Percentiles rank a stretch among this genome's conserved stretches.
Conservation (phyloP, 2,113 vertebrate genomes). For the Theropithecus gelada region DNA sequence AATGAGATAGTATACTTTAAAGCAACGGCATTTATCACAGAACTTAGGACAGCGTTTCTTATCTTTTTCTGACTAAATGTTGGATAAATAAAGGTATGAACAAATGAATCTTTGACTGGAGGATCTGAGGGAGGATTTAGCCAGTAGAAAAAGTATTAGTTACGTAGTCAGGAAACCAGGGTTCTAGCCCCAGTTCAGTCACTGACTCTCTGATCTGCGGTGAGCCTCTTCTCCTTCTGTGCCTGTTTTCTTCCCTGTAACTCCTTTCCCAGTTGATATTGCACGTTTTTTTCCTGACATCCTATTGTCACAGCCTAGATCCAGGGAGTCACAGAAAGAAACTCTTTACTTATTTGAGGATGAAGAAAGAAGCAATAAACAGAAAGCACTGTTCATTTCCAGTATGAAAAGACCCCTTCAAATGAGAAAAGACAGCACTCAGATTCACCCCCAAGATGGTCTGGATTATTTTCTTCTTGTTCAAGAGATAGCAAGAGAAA, state of each 20-base stretch:
- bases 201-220: not conserved
- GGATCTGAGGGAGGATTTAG: not conserved
- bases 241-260: not conserved
- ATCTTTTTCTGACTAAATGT: not conserved
- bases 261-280: not conserved
- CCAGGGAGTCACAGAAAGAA: not conserved
- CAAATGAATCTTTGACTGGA: not conserved
- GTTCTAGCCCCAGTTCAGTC: rapidly evolving
- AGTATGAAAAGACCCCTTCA: constrained; percentile 18
- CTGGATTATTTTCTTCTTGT: not conserved
- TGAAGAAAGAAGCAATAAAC: not conserved
- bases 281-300: not conserved
- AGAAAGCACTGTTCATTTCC: not conserved
- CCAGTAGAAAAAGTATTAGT: not conserved
- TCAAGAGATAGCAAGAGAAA: not conserved
- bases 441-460: not conserved
- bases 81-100: not conserved
- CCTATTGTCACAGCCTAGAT: not conserved
- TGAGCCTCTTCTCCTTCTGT: rapidly evolving
- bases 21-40: not conserved
- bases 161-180: not conserved
- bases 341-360: not conserved
- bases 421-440: not conserved
- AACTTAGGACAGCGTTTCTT: not conserved
- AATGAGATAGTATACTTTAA: not conserved